These are phyloP conservation scores for Drepana falcataria DNA, from an alignment of 2,888 invertebrate species.

Conservation along the genomic window DNA sequence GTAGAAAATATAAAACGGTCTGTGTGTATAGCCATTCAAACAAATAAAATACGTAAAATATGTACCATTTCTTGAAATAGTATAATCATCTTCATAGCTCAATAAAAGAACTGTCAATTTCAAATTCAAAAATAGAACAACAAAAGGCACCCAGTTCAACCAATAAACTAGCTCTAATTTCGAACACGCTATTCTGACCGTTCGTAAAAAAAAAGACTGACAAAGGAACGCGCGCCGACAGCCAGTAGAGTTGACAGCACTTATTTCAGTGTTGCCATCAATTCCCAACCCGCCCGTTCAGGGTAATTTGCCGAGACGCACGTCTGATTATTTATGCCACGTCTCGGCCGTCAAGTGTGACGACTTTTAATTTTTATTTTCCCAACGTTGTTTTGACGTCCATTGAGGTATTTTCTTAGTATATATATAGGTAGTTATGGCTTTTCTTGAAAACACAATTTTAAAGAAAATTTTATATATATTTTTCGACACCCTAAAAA, in stretches of 20 bases:
- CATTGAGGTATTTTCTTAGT: slow-evolving; percentile 20
- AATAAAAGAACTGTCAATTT: background rate
- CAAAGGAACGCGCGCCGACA: slow-evolving; percentile 36
- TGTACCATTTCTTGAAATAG: no score
- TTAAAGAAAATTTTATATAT: no score
- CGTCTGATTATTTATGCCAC: slow-evolving; percentile 64
- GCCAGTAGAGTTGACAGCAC: slow-evolving; percentile 49
- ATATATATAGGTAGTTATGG: background rate
- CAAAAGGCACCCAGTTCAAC: background rate
- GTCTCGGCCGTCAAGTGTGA: slow-evolving; percentile 39
- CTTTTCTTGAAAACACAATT: background rate
- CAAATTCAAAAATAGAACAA: background rate
- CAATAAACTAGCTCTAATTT: slow-evolving; percentile 36
- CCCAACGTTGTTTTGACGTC: slow-evolving; percentile 36
- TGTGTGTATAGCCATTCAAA: no score
- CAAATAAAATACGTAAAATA: no score
- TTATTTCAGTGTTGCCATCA: slow-evolving; percentile 53
- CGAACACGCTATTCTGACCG: slow-evolving; percentile 28
- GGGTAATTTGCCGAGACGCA: slow-evolving; percentile 69
- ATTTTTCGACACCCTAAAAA: no score
- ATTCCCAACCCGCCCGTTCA: slow-evolving; percentile 55
- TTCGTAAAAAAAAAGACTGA: slow-evolving; percentile 32
- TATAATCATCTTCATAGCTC: no score
- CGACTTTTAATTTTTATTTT: slow-evolving; percentile 42
- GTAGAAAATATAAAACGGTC: no score